A percentile compares a stretch with the other conserved stretches of the same genome.
Conservation (phyloP, 2,113 vertebrate species). For the Romanogobio albipinnatus region DNA sequence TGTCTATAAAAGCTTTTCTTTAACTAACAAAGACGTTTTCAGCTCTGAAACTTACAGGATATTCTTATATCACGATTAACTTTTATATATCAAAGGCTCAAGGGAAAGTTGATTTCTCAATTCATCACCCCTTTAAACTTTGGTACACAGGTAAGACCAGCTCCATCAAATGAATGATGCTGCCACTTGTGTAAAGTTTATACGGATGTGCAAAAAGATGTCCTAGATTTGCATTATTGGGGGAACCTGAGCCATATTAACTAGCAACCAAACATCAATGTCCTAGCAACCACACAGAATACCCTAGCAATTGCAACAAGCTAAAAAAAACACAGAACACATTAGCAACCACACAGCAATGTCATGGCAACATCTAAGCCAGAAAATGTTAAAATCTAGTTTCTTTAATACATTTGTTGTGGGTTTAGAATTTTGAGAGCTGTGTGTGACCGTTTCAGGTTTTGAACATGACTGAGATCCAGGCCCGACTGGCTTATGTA, state of each 20-base stretch:
- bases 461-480: conserved; percentile 96
- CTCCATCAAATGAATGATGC: not conserved
- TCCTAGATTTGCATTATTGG: not conserved
- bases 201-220: not conserved
- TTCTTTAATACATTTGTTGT: not conserved
- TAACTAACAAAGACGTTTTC: too few relatives aligned
- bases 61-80: too few relatives aligned
- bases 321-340: too few relatives aligned
- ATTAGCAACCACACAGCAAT: not conserved
- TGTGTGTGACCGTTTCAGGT: conserved; percentile 75
- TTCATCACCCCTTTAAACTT: too few relatives aligned
- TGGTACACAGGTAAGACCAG: not conserved
- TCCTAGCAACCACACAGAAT: not conserved
- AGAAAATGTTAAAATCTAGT: not conserved
- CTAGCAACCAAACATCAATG: not conserved
- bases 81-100: too few relatives aligned
- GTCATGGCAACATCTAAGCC: not conserved
- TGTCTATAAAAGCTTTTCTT: too few relatives aligned
- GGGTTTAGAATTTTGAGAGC: not conserved
- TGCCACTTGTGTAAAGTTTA: not conserved
- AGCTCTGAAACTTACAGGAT: too few relatives aligned
- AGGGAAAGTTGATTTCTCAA: too few relatives aligned
- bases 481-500: conserved; percentile 92
- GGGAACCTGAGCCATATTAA: not conserved
- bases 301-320: too few relatives aligned